Evolutionary conservation across 2,888 invertebrate species (phyloP).

Genomic region (Zootermopsis nevadensis): DNA sequence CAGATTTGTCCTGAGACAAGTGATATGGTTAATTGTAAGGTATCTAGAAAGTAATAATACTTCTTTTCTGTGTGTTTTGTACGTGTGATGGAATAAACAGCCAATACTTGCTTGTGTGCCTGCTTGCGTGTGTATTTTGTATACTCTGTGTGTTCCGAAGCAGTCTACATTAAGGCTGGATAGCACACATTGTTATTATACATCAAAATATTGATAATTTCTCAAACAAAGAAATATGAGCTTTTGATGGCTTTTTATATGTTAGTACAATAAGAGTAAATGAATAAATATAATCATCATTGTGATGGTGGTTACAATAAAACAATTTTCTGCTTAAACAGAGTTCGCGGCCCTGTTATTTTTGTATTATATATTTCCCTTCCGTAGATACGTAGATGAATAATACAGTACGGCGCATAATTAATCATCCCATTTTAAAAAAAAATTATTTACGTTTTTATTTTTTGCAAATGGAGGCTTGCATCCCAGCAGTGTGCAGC

Average conservation of each 20-base stretch:
- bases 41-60: not conserved
- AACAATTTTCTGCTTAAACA: not conserved
- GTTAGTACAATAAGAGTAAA: constrained; percentile 49
- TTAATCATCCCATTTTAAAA: too few species aligned
- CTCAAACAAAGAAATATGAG: constrained; percentile 42
- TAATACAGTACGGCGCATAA: too few species aligned
- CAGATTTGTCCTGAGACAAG: constrained; percentile 13
- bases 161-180: not conserved
- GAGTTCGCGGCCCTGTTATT: too few species aligned
- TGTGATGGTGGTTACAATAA: constrained; percentile 35
- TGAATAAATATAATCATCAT: constrained; percentile 46
- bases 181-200: constrained; percentile 13
- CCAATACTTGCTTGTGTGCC: not conserved
- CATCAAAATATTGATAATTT: constrained; percentile 9
- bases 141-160: constrained; percentile 23
- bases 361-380: too few species aligned
- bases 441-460: too few species aligned
- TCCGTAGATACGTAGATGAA: too few species aligned
- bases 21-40: constrained; percentile 4
- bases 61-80: constrained; percentile 9
- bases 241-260: constrained; percentile 53
- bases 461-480: too few species aligned
- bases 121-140: constrained; percentile 29
- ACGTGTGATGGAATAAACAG: not conserved
- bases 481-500: too few species aligned